Evolutionary conservation across 2,113 vertebrate species (phyloP).

Genomic region (Chaetodon trifascialis): DNA sequence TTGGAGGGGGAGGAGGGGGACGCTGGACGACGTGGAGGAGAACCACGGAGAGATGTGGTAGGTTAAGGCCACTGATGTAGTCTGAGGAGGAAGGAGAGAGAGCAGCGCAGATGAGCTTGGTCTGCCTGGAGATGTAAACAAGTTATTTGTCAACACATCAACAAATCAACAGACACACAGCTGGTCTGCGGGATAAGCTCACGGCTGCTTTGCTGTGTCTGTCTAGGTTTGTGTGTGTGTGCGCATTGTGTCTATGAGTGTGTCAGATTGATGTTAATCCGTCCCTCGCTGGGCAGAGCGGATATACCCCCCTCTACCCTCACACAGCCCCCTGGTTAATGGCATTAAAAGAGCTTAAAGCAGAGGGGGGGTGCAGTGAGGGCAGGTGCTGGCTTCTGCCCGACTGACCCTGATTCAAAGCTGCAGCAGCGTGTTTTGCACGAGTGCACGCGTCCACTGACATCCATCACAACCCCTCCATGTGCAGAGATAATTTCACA

Average conservation of each 20-base stretch:
- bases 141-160: conserved; percentile 50
- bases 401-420: conserved; percentile 60
- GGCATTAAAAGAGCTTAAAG: conserved; percentile 73
- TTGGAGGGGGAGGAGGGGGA: conserved; percentile 17
- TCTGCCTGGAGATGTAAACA: conserved; percentile 51
- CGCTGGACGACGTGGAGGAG: conserved; percentile 21
- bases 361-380: background rate
- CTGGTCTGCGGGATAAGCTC: conserved; percentile 65
- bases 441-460: background rate
- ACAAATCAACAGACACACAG: conserved; percentile 67
- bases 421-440: conserved; percentile 21
- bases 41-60: conserved; percentile 36
- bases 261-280: conserved; percentile 71
- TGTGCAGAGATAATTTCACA: no score
- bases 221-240: conserved; percentile 44
- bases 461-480: background rate
- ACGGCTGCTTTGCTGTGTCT: conserved; percentile 26
- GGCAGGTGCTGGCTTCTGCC: conserved; percentile 39
- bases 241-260: background rate
- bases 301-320: conserved; percentile 43
- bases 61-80: conserved; percentile 68
- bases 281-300: conserved; percentile 48
- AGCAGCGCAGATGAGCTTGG: background rate
- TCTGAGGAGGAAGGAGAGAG: conserved; percentile 47
- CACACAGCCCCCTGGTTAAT: conserved; percentile 60